Percentiles rank a stretch among this genome's conserved stretches.
Evolutionary conservation across 1,140 invertebrate genomes (phyloP).

Genomic region (Mya arenaria): DNA sequence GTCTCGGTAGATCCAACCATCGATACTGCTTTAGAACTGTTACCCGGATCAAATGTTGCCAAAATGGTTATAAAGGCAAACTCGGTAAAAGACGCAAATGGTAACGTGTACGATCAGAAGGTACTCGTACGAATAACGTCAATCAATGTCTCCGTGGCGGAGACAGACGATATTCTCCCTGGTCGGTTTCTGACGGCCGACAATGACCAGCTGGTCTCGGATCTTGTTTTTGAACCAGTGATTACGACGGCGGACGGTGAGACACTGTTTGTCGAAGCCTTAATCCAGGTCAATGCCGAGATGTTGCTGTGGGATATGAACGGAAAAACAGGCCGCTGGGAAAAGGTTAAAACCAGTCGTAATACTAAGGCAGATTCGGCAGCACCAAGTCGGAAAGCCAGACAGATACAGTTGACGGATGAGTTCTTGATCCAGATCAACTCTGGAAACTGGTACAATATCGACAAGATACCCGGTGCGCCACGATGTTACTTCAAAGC

Average conservation of each 20-base stretch:
- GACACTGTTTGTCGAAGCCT: background rate
- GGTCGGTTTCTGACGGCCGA: slow-evolving; percentile 14
- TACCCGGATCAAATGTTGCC: background rate
- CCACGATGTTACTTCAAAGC: slow-evolving; percentile 40
- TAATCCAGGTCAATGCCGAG: background rate
- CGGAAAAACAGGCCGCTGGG: slow-evolving; percentile 3
- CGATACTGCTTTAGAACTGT: background rate
- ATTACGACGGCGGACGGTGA: background rate
- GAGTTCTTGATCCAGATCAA: slow-evolving; percentile 10
- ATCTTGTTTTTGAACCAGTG: background rate
- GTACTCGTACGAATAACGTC: background rate
- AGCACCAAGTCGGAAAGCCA: background rate
- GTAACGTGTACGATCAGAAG: background rate
- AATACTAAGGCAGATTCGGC: background rate
- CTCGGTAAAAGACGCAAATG: background rate
- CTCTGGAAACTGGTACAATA: slow-evolving; percentile 16
- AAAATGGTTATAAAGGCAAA: background rate
- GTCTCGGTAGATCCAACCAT: slow-evolving; percentile 3
- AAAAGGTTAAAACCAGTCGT: too few species aligned
- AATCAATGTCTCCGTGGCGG: background rate
- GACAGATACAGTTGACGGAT: slow-evolving; percentile 15
- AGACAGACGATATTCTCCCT: background rate
- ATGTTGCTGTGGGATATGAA: slow-evolving; percentile 25
- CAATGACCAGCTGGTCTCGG: slow-evolving; percentile 8
- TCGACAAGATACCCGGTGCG: slow-evolving; percentile 29